Percentiles rank a stretch among this genome's conserved stretches.
These are phyloP conservation scores for Rhabdomys pumilio DNA, from an alignment of 2,797 vertebrate genomes.

Conservation along the genomic window DNA sequence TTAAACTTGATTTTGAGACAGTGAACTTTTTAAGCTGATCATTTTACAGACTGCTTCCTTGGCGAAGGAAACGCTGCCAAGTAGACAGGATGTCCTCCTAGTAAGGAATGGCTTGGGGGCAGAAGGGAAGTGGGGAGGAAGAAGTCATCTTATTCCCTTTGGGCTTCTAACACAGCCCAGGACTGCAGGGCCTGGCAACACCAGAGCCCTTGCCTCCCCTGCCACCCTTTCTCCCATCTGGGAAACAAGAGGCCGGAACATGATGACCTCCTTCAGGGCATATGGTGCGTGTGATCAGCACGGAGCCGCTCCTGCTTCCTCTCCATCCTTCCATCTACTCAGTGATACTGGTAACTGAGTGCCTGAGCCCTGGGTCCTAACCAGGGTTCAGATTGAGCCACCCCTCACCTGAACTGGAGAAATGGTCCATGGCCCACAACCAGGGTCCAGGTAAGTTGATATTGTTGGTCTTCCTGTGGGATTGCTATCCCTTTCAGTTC, in stretches of 20 bases:
- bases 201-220: too few species aligned
- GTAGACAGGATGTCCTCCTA: constrained; percentile 16
- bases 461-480: neutral
- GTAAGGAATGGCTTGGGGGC: neutral
- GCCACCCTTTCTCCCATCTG: neutral
- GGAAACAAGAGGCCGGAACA: neutral
- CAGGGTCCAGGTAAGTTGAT: neutral
- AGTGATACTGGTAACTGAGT: neutral
- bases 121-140: neutral
- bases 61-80: constrained; percentile 35
- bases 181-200: neutral
- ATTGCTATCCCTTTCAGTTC: neutral
- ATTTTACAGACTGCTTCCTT: constrained; percentile 31
- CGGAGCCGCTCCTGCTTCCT: neutral
- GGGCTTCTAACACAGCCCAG: neutral
- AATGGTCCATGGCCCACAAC: neutral
- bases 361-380: neutral
- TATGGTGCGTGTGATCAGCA: neutral
- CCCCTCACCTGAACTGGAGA: neutral
- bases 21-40: constrained; percentile 63
- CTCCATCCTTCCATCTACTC: neutral
- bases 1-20: constrained; percentile 69
- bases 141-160: neutral
- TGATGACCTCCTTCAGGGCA: neutral
- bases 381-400: neutral